Evolutionary conservation across 2,113 vertebrate genomes (phyloP).

Genomic region (Pangasianodon hypophthalmus): DNA sequence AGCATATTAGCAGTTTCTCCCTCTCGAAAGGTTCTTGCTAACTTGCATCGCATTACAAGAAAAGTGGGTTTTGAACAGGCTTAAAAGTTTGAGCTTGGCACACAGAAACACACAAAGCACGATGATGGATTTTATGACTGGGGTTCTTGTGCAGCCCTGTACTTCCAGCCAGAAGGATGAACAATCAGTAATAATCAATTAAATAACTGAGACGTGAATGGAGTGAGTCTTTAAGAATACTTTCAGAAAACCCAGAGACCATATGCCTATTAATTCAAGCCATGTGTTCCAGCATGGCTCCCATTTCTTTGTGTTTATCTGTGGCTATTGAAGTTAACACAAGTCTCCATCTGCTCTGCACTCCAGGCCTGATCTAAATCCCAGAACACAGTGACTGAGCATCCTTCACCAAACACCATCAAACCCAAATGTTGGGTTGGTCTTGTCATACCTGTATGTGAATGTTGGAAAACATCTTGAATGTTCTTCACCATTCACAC

Average conservation of each 20-base stretch:
- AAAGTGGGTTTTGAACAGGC: slow-evolving; percentile 11
- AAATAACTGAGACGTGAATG: slow-evolving; percentile 27
- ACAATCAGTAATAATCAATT: slow-evolving; percentile 34
- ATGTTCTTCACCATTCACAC: not conserved
- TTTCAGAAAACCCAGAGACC: slow-evolving; percentile 11
- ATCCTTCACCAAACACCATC: slow-evolving; percentile 11
- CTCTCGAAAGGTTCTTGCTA: not conserved
- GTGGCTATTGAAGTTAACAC: slow-evolving; percentile 22
- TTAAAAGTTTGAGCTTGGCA: slow-evolving; percentile 30
- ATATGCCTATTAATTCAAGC: slow-evolving; percentile 31
- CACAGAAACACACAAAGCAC: not conserved
- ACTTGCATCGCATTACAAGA: not conserved
- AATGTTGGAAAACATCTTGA: not conserved
- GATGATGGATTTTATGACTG: slow-evolving; percentile 15
- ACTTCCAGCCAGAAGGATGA: slow-evolving; percentile 2
- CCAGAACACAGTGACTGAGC: slow-evolving; percentile 5
- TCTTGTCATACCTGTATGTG: slow-evolving; percentile 1
- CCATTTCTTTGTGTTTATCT: slow-evolving; percentile 36
- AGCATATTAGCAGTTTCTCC: not conserved
- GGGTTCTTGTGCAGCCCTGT: slow-evolving; percentile 7
- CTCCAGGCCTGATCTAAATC: slow-evolving; percentile 3
- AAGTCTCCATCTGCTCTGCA: slow-evolving; percentile 20
- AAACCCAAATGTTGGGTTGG: slow-evolving; percentile 16
- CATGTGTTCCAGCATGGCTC: slow-evolving; percentile 22
- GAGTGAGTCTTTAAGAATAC: slow-evolving; percentile 29